Conservation (phyloP, 2,113 vertebrate species). For the Aphelocoma coerulescens region DNA sequence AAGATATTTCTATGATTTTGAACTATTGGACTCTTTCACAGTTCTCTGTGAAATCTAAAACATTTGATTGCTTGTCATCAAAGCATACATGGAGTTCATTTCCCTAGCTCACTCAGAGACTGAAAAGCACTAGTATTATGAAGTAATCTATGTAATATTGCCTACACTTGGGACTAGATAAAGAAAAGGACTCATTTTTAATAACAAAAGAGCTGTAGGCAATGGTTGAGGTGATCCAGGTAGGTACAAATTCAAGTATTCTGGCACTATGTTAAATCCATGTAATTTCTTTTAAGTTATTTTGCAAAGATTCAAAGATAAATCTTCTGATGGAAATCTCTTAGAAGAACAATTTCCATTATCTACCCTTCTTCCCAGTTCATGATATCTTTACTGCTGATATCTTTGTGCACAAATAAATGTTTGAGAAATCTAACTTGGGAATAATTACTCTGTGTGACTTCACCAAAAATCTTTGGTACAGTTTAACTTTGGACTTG, state of each 20-base stretch:
- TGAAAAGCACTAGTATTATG: constrained; percentile 38
- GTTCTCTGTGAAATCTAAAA: constrained; percentile 50
- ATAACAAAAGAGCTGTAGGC: constrained; percentile 50
- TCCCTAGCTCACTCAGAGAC: background rate
- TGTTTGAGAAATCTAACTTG: background rate
- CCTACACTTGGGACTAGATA: background rate
- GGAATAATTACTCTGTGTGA: background rate
- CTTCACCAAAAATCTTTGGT: background rate
- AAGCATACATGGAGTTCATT: constrained; percentile 17
- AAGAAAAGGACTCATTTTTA: constrained; percentile 29
- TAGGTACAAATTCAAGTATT: constrained; percentile 32
- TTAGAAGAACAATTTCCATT: background rate
- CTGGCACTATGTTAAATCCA: constrained; percentile 23
- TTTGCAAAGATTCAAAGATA: constrained; percentile 3
- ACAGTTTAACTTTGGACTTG: background rate
- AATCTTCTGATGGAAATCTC: background rate
- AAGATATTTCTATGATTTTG: constrained; percentile 27
- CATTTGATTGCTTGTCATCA: constrained; percentile 47
- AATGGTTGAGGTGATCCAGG: background rate
- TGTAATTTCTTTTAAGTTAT: constrained; percentile 7
- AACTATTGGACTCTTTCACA: constrained; percentile 33
- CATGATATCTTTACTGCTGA: background rate
- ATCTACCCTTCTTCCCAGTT: background rate
- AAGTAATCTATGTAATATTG: constrained; percentile 50
- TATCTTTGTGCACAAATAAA: background rate